Base-by-base conservation (phyloP, 53 echinoderm and acorn worm species). In the Crossaster papposus region DNA sequence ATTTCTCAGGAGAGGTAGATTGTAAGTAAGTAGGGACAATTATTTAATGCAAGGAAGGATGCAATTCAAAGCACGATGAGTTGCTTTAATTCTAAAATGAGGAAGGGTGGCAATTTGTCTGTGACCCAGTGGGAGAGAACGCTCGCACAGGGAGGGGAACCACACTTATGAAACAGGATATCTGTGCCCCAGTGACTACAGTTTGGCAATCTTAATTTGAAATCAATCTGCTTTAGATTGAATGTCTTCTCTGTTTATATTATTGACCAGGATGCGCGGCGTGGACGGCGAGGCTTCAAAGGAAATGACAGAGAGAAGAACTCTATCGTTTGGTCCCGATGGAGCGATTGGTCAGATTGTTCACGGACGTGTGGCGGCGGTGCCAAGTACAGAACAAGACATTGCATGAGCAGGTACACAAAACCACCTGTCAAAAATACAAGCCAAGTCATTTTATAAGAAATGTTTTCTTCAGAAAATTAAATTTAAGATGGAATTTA, bases 331-430 rank as follows among this genome's bases (percentile, higher is more conserved):
- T 96, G 96, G 96, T 93, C 96, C 52, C 44, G 85, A 10, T 96
- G 96, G 96, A 91, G 83, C 54, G 84, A 65, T 20, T 96, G 93
- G 95, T 93, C 96, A 52, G 89, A 88, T 14, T 96, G 96, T 55
- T 95, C 96, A 12, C 78, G 96, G 53, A 70, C 92, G 53, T 96
- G 96, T 89, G 96, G 93, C 20, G 96, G 93, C 30, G 96, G 96
- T 1, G 92, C 88, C 29, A 83, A 92, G 11, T 94, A 92, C 70
- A 82, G 95, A 72, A 96, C 93, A 44, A 93, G 96, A 63, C 92
- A 96, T 74, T 96, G 96, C 77, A 93, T 91, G 83, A 93, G 86
- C 90, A 95, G 92, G 95, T 91, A 78, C 8, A 29, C 33, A 9
- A 2, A n/a, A 28, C 3, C 44, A 44, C 44, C 44, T 44, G 44